Evolutionary conservation across 2,113 vertebrate genomes (phyloP).

Genomic region (Triplophysa rosa): DNA sequence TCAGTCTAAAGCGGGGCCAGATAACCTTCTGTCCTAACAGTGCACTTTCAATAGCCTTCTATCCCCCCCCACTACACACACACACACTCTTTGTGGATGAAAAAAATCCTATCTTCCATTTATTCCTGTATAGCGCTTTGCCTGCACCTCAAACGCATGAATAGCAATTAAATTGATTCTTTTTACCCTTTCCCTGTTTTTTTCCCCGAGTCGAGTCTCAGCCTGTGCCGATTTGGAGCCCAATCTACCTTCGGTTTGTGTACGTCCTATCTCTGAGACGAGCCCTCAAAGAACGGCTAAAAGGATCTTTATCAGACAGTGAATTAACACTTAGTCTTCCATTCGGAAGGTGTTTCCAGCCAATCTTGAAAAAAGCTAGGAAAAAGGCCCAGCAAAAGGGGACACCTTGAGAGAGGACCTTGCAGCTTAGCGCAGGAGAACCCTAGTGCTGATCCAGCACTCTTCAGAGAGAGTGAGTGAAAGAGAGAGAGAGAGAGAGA

Average conservation of each 20-base stretch:
- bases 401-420: constrained; percentile 99
- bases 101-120: constrained; percentile 86
- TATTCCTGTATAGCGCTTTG: constrained; percentile 80
- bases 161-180: constrained; percentile 99
- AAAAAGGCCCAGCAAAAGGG: constrained; percentile 80
- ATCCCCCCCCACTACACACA: constrained; percentile 86
- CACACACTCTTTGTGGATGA: constrained; percentile 83
- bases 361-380: constrained; percentile 96
- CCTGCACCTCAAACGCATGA: constrained; percentile 89
- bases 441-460: constrained; percentile 95
- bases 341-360: constrained; percentile 99
- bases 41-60: constrained; percentile 88
- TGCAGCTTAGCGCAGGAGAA: constrained; percentile 84
- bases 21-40: constrained; percentile 91
- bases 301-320: constrained; percentile 99
- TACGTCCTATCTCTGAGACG: constrained; percentile 97
- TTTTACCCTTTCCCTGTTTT: constrained; percentile 73
- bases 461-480: constrained; percentile 74
- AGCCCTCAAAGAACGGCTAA: constrained; percentile 99
- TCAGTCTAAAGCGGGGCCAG: constrained; percentile 81
- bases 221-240: constrained; percentile 80
- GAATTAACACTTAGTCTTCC: constrained; percentile 99
- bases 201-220: constrained; percentile 65
- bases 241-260: constrained; percentile 98
- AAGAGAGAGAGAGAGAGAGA: constrained; percentile 1